These are phyloP conservation scores for Tokudaia tokunoshimensis DNA, from an alignment of 2,797 vertebrate genomes.

Conservation along the genomic window DNA sequence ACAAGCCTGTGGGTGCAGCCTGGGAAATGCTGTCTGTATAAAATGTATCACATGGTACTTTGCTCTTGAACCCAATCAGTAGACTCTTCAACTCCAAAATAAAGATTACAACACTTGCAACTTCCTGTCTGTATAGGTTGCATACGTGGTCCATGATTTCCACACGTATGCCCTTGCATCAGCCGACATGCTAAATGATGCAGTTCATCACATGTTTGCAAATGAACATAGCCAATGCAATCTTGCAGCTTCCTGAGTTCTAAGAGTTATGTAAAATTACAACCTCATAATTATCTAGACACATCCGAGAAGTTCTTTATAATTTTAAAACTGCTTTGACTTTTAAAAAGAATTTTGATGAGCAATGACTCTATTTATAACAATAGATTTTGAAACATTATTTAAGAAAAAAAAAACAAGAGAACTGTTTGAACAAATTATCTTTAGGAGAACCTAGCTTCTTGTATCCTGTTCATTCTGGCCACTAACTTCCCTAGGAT, in stretches of 20 bases:
- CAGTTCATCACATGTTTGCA: neutral
- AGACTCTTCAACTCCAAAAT: neutral
- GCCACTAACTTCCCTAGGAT: conserved; percentile 66
- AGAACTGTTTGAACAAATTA: conserved; percentile 76
- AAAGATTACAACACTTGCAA: conserved; percentile 30
- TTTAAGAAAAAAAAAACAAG: conserved; percentile 70
- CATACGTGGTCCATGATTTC: neutral
- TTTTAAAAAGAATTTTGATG: conserved; percentile 85
- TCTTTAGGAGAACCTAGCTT: conserved; percentile 60
- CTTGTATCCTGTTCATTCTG: neutral
- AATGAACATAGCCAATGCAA: neutral
- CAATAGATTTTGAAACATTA: conserved; percentile 84
- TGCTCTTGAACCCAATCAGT: neutral
- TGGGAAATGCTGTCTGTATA: neutral
- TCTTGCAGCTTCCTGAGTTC: conserved; percentile 61
- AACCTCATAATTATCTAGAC: conserved; percentile 85
- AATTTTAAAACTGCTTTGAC: conserved; percentile 86
- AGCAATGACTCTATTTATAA: conserved; percentile 81
- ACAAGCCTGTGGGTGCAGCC: neutral
- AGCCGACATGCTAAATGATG: neutral
- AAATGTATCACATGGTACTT: neutral
- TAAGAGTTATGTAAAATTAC: conserved; percentile 65
- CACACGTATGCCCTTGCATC: neutral
- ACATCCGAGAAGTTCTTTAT: conserved; percentile 83
- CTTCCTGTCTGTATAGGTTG: neutral